These are phyloP conservation scores for Sinelater perroti DNA, from an alignment of 2,888 invertebrate species.

Conservation along the genomic window DNA sequence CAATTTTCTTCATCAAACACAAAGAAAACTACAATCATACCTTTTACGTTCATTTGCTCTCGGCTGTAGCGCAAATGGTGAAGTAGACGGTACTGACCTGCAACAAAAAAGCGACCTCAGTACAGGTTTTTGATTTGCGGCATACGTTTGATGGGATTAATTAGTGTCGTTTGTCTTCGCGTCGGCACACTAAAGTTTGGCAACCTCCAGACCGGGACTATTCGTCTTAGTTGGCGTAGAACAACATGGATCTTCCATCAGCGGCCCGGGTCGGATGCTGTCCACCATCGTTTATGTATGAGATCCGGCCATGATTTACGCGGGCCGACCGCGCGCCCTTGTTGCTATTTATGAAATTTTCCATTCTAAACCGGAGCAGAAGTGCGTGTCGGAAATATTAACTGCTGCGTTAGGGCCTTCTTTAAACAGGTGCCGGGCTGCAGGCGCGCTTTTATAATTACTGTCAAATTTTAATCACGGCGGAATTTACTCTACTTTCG, in stretches of 20 bases:
- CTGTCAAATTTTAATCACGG: slow-evolving; percentile 32
- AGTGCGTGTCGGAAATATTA: slow-evolving; percentile 32
- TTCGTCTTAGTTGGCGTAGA: slow-evolving; percentile 52
- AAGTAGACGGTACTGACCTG: too few species aligned
- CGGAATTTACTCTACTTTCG: slow-evolving; percentile 30
- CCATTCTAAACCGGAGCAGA: slow-evolving; percentile 30
- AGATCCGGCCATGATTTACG: slow-evolving; percentile 51
- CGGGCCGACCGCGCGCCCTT: slow-evolving; percentile 33
- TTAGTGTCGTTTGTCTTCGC: slow-evolving; percentile 2
- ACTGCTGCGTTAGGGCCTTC: slow-evolving; percentile 24
- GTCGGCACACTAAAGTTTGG: slow-evolving; percentile 16
- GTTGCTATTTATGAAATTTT: slow-evolving; percentile 41
- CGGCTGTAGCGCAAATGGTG: too few species aligned
- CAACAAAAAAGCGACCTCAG: too few species aligned
- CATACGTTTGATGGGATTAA: slow-evolving; percentile 5
- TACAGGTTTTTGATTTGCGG: too few species aligned
- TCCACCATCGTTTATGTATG: slow-evolving; percentile 52
- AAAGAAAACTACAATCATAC: too few species aligned
- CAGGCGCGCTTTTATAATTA: slow-evolving; percentile 27
- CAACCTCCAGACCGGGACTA: slow-evolving; percentile 36
- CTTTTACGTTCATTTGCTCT: too few species aligned
- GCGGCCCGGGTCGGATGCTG: slow-evolving; percentile 43
- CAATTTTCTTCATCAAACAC: too few species aligned
- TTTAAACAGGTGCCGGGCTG: slow-evolving; percentile 11
- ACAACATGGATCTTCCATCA: slow-evolving; percentile 55